A percentile compares a stretch with the other conserved stretches of the same genome.
These are phyloP conservation scores for Aplodontia rufa DNA, from an alignment of 2,113 vertebrate genomes.

Conservation along the genomic window DNA sequence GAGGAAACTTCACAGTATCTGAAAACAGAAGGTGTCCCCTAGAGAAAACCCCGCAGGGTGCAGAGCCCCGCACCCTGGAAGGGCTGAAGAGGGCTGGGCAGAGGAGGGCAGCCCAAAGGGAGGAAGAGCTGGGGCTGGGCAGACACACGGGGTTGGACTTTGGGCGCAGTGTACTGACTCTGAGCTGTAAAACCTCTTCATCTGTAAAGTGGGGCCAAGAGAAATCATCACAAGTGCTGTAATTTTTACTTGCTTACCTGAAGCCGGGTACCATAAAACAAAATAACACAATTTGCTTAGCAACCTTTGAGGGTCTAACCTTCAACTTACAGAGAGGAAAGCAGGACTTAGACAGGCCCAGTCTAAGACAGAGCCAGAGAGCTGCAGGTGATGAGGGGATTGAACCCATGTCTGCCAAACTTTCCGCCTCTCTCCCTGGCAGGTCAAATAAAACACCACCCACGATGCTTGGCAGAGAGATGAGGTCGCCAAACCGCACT, in stretches of 20 bases:
- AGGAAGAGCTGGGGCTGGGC: too few relatives aligned
- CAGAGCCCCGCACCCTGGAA: background rate
- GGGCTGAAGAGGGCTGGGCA: background rate
- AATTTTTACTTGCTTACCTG: background rate
- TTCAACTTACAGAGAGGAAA: background rate
- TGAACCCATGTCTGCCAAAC: background rate
- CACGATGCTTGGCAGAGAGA: accelerated
- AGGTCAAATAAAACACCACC: background rate
- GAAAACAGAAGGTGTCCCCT: background rate
- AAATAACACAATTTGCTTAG: background rate
- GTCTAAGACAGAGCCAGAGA: background rate
- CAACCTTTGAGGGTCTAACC: background rate
- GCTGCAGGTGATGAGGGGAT: too few relatives aligned
- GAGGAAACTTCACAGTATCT: background rate
- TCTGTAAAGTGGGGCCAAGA: background rate
- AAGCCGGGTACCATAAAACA: background rate
- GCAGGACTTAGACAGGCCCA: background rate
- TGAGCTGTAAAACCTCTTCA: background rate
- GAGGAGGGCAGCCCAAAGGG: accelerated
- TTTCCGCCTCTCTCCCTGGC: accelerated
- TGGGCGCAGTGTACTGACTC: background rate
- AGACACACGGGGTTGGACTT: background rate
- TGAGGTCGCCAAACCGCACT: accelerated
- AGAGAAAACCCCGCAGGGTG: too few relatives aligned
- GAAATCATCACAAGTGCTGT: background rate